Evolutionary conservation across 2,888 invertebrate genomes (phyloP), one percentile per base, ranked within the genome.

Genomic region (Tetragnatha montana): DNA sequence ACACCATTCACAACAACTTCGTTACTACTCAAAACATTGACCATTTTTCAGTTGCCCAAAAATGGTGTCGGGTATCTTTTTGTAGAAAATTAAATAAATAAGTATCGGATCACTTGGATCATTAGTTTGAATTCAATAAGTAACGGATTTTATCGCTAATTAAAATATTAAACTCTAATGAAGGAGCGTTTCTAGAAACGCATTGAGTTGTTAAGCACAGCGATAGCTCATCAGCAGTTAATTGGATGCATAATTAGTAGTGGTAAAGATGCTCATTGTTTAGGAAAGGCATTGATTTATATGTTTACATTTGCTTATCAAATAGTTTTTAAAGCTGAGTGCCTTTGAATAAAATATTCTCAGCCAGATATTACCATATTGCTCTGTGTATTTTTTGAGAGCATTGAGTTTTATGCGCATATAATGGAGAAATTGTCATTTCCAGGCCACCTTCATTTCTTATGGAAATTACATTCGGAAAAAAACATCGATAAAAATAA

Each of bases 121-220:
- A 22, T 81, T 81, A 70, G 19, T 21, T 70, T 21, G n/a, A 50
- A 79, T 14, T 49, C 49, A 70, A 81, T 81, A 70, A 70, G 49
- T 14, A 21, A n/a, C 50, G 22, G n/a, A 81, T 71, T 81, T 81
- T 50, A 71, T 50, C 81, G 69, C 81, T 69, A 81, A 81, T 81
- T 81, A 81, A 81, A 81, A 50, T 80, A 71, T 71, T 81, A 81
- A 35, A 81, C 68, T 81, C 49, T 81, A 74, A 21, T 21, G 74
- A 74, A 74, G 17, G 74, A 21, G 60, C 74, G 17, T 35, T 74
- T 22, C 21, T 12, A 35, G 17, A 35, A 14, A 35, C 35, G 10
- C 35, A 74, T 22, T 74, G 21, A 22, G 22, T 22, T 74, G 17
- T 10, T 22, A 14, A 74, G 74, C 74, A 74, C 35, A 35, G 19